A percentile compares a stretch with the other conserved stretches of the same genome.
phyloP scores from a whole-genome alignment of 2,113 vertebrate genomes.

The Empidonax traillii region DNA sequence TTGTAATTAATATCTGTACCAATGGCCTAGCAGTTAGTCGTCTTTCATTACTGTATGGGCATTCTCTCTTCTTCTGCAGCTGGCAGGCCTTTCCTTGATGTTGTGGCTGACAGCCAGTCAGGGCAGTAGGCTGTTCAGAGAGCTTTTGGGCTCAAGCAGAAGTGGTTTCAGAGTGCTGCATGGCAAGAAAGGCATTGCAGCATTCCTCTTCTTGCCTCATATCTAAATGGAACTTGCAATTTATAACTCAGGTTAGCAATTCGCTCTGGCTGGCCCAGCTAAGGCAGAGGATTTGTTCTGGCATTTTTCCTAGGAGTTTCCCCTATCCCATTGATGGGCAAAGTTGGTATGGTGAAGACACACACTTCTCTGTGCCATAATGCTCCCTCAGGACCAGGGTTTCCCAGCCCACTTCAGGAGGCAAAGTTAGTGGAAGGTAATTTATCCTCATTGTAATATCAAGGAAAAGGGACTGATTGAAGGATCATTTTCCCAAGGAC shows the following conservation, averaged over 20 bases:
- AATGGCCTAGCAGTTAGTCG: not conserved
- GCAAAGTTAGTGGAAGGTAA: not conserved
- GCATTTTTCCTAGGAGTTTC: not conserved
- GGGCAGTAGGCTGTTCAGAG: not conserved
- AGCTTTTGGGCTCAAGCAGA: not conserved
- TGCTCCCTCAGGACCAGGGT: not conserved
- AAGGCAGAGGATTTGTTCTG: not conserved
- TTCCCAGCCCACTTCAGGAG: not conserved
- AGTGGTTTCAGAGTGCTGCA: not conserved
- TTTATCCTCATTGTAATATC: not conserved
- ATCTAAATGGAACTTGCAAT: not conserved
- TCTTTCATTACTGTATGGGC: not conserved
- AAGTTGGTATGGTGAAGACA: not conserved
- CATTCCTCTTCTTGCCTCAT: not conserved
- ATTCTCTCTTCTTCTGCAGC: not conserved
- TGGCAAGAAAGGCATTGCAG: not conserved
- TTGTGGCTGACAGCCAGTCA: not conserved
- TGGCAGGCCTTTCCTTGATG: not conserved
- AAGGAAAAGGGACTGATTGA: not conserved
- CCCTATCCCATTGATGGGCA: not conserved
- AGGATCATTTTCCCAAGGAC: not conserved
- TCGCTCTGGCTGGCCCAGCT: not conserved
- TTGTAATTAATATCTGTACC: slow-evolving; percentile 33
- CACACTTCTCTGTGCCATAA: not conserved
- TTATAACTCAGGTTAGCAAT: not conserved